Evolutionary conservation across 1,140 invertebrate genomes (phyloP), one percentile per base, ranked within the genome.

Genomic region (Thaumatotibia leucotreta): DNA sequence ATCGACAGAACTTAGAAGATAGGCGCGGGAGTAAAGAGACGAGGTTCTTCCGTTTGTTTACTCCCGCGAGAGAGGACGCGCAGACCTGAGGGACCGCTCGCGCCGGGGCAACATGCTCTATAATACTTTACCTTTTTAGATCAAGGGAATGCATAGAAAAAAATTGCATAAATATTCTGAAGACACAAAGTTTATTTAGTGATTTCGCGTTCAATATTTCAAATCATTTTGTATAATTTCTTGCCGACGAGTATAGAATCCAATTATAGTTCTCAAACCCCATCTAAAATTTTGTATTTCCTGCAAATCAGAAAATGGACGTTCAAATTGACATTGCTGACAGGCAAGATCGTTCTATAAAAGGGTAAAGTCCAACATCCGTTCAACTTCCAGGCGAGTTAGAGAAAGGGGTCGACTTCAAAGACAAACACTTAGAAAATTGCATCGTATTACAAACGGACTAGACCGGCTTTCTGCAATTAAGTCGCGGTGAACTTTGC

Each of bases 1-100:
- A 92, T 91, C 83, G 88, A 92, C 78, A 89, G 84, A 91, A 87
- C 83, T 88, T 86, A 89, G 86, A 84, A 84, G 80, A 83, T 82
- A 83, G 50, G 50, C 22, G 17, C 45, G 11, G 35, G 35, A 39
- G 35, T 39, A 39, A 39, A 39, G n/a, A 6, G n/a, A 39, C 35
- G 11, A 39, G 35, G 5, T 6, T 29, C 2, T 29, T 29, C 6
- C 27, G 2, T 39, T 17, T 39, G n/a, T 39, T 39, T 39, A 39
- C 35, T 39, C 35, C 35, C 14, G 35, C 11, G 35, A 4, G 35
- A 39, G n/a, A 39, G 35, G 35, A n/a, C 35, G 33, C 33, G 33
- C 35, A 39, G 4, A 11, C 5, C 35, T 39, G 35, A 39, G 35
- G 35, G 35, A 11, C 6, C 35, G n/a, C 35, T 39, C 14, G 14